A percentile compares a stretch with the other conserved stretches of the same genome.
These are phyloP conservation scores for Clavelina lepadiformis DNA, from an alignment of 23 tunicate species.

Conservation along the genomic window DNA sequence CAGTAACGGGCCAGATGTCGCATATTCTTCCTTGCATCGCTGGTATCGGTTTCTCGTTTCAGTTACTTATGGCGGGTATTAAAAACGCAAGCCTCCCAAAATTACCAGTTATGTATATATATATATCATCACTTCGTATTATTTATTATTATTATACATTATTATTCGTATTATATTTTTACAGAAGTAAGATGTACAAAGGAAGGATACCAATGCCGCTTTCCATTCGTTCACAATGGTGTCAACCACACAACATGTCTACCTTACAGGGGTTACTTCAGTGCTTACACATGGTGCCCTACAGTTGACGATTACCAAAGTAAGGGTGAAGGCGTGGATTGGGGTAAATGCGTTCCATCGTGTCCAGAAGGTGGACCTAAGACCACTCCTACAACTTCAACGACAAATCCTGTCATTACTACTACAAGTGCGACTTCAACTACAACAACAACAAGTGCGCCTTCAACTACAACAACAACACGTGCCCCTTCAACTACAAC, in stretches of 20 bases:
- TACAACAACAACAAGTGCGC: background rate
- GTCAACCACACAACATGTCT: background rate
- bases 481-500: background rate
- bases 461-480: background rate
- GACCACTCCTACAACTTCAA: constrained; percentile 6
- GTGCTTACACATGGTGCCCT: constrained; percentile 11
- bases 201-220: too few relatives aligned
- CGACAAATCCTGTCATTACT: background rate
- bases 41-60: too few relatives aligned
- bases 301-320: background rate
- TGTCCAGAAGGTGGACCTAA: constrained; percentile 1
- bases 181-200: too few relatives aligned
- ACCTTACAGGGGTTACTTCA: background rate
- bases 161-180: too few relatives aligned
- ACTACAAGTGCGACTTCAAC: background rate
- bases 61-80: too few relatives aligned
- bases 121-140: too few relatives aligned
- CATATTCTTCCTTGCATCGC: too few relatives aligned
- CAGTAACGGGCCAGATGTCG: too few relatives aligned
- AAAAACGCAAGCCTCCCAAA: too few relatives aligned
- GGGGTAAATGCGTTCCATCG: constrained; percentile 6
- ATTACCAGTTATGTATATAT: too few relatives aligned
- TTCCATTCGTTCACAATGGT: background rate
- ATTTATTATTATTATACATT: too few relatives aligned
- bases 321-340: background rate